Evolutionary conservation across 2,797 vertebrate genomes (phyloP).

Genomic region (Macrochelys suwanniensis): DNA sequence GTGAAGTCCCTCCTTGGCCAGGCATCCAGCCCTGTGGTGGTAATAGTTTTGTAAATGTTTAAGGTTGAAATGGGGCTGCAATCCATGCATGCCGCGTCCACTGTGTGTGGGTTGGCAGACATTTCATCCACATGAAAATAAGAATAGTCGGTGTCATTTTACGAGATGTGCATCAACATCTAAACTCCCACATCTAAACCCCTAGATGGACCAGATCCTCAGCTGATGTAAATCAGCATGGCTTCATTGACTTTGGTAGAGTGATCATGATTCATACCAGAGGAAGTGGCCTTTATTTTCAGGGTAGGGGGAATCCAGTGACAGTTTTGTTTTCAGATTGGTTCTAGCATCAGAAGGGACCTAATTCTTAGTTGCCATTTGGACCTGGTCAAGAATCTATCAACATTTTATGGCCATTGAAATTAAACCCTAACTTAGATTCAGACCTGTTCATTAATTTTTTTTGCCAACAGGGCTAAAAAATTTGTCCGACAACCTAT

Average conservation of each 20-base stretch:
- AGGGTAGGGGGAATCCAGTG: neutral
- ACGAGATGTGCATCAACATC: fast-evolving
- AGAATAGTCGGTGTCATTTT: neutral
- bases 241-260: neutral
- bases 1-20: neutral
- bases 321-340: fast-evolving
- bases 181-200: neutral
- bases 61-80: neutral
- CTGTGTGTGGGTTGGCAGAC: neutral
- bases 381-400: neutral
- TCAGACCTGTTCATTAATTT: neutral
- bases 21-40: neutral
- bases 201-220: neutral
- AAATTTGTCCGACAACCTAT: neutral
- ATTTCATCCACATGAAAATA: neutral
- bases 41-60: neutral
- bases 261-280: fast-evolving
- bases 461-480: neutral
- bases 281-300: neutral
- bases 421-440: neutral
- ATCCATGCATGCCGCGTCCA: neutral
- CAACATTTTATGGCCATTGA: neutral
- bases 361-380: neutral
- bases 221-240: fast-evolving
- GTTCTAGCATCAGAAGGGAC: neutral